A percentile compares a stretch with the other conserved stretches of the same genome.
Evolutionary conservation across 2,888 invertebrate species (phyloP).

Genomic region (Drosophila prolongata): DNA sequence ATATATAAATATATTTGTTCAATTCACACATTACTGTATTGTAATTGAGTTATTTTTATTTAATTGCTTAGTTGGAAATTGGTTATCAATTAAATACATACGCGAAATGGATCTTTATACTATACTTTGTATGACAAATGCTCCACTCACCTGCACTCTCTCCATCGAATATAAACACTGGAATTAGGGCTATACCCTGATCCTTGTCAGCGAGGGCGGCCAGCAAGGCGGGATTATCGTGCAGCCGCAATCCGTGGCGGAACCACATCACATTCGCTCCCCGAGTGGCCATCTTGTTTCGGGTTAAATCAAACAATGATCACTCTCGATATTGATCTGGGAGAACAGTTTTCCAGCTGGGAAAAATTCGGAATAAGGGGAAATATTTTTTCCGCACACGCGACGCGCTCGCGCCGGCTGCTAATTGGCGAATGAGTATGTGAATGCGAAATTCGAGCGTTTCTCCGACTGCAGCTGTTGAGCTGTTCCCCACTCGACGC

Average conservation of each 20-base stretch:
- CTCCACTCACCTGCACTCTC: slow-evolving; percentile 88
- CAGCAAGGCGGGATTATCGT: slow-evolving; percentile 89
- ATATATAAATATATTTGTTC: too few species aligned
- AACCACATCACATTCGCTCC: slow-evolving; percentile 88
- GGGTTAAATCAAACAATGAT: neutral
- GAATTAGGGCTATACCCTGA: slow-evolving; percentile 85
- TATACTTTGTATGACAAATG: neutral
- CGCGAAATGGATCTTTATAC: too few species aligned
- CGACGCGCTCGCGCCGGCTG: slow-evolving; percentile 55
- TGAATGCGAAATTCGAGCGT: slow-evolving; percentile 17
- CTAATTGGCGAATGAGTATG: slow-evolving; percentile 58
- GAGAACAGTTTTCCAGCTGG: slow-evolving; percentile 6
- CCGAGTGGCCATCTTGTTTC: slow-evolving; percentile 33
- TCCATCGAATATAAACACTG: slow-evolving; percentile 91
- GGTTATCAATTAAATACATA: too few species aligned
- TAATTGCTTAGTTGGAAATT: too few species aligned
- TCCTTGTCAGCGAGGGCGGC: slow-evolving; percentile 85
- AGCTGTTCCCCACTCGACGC: slow-evolving; percentile 1
- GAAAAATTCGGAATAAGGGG: neutral
- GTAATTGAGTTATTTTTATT: too few species aligned
- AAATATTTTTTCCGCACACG: slow-evolving; percentile 30
- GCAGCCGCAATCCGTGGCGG: slow-evolving; percentile 89
- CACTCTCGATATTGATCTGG: neutral
- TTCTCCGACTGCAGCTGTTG: slow-evolving; percentile 19
- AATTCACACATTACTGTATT: too few species aligned